Evolutionary conservation across 2,888 invertebrate species (phyloP), one percentile per base, ranked within the genome.

Genomic region (Mythimna vitellina): DNA sequence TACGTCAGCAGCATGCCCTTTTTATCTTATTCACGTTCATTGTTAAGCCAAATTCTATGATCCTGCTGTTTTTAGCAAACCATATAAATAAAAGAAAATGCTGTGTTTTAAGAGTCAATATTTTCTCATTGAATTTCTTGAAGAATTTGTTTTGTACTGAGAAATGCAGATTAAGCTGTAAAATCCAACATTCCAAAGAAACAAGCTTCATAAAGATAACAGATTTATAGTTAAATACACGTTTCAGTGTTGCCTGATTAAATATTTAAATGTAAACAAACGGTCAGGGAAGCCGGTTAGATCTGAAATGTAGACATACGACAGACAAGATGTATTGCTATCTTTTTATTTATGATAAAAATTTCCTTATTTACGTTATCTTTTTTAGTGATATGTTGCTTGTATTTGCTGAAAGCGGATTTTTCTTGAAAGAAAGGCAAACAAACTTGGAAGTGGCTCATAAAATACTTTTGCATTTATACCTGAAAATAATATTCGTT

Each of bases 201-300:
- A 60, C 12, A 57, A 49, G 8, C n/a, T 17, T 46, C n/a, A 53
- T 67, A 63, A 66, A 70, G 46, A 66, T 76, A 63, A 22, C 38
- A 58, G 14, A 35, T 64, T 35, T 64, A 72, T 51, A 73, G 38
- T 61, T 49, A 29, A 29, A 29, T 29, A 9, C 8, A 49, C n/a
- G 29, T 29, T 51, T 58, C 35, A 68, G 35, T 62, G 49, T 62
- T 17, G 7, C 38, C 57, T 76, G 76, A 69, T 80, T 68, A 78
- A 81, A 80, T 71, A 80, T 80, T 81, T 49, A 77, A 67, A 51
- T 4, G 65, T 71, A 69, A 81, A 78, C 78, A 81, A 20, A 32
- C 3, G 2, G 46, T 14, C 12, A 78, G 78, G 78, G 68, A 65
- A 81, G 72, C 68, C 72, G 67, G 51, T 65, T 53, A 38, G 3